Evolutionary conservation across 2,888 invertebrate genomes (phyloP), one percentile per base, ranked within the genome.

Genomic region (Agriopis leucophaearia): DNA sequence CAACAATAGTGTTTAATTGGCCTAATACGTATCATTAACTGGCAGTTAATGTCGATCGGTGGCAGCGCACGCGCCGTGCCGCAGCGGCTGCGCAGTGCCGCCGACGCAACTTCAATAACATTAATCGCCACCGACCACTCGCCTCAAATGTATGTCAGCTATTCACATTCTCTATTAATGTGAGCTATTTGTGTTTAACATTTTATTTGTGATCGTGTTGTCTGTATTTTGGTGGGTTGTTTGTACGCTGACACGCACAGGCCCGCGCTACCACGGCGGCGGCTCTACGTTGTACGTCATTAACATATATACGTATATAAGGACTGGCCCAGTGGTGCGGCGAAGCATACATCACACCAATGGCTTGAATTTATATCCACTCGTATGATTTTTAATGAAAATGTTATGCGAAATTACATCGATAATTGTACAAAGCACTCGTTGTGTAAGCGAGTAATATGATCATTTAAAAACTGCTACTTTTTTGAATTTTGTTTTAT

Each of bases 151-250:
- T 89, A 86, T 90, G 88, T 88, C 89, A 88, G 84, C 83, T 86
- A 83, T 85, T 86, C 83, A 76, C 83, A 85, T 83, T 83, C 75
- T 85, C 82, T 87, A 86, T 85, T 85, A 86, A 83, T 81, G 81
- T 78, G 74, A 77, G 79, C 85, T 88, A 88, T 89, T 89, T 84
- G 72, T 78, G 82, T 81, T 81, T 76, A 74, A 79, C 77, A 79
- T 85, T 81, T 85, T 72, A 81, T 87, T 86, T 88, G 78, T 81
- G 78, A 78, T 78, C 78, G 54, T 40, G 18, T 54, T 70, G 77
- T 15, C 38, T 54, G 80, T 81, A 78, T 79, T 78, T 82, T 60
- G 67, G 73, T 78, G 36, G 68, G 74, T 78, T 76, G 78, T 76
- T 74, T 7, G 16, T 27, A 3, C 27, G 27, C 27, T 5, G 27